Conservation (phyloP, 2,113 vertebrate species). For the Thinocorus orbignyianus region DNA sequence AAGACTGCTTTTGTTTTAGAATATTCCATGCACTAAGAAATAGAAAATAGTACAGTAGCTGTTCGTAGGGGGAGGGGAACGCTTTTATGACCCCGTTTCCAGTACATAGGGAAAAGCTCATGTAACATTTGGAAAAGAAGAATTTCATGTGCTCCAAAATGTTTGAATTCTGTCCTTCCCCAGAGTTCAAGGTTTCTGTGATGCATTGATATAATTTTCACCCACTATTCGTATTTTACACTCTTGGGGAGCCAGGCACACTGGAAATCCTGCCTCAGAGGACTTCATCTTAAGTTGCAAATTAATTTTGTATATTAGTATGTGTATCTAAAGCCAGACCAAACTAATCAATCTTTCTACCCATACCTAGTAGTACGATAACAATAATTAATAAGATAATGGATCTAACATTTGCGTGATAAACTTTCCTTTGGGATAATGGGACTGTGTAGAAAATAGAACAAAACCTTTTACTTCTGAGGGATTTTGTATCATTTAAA, state of each 20-base stretch:
- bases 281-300: not conserved
- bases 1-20: not conserved
- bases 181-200: not conserved
- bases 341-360: not conserved
- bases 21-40: not conserved
- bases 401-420: not conserved
- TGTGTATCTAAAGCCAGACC: not conserved
- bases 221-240: not conserved
- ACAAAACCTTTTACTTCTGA: not conserved
- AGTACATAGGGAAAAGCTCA: not conserved
- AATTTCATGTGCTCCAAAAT: not conserved
- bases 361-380: not conserved
- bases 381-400: not conserved
- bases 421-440: not conserved
- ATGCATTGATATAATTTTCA: not conserved
- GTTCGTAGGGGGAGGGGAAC: not conserved
- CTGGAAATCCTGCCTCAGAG: not conserved
- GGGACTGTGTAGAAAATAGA: not conserved
- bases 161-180: not conserved
- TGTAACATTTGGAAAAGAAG: not conserved
- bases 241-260: not conserved
- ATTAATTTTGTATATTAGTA: not conserved
- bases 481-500: not conserved
- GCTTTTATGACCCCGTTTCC: not conserved
- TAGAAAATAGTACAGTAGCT: not conserved